Base-by-base conservation (phyloP, 2,113 vertebrate genomes). In the Paraplagusia blochii region DNA sequence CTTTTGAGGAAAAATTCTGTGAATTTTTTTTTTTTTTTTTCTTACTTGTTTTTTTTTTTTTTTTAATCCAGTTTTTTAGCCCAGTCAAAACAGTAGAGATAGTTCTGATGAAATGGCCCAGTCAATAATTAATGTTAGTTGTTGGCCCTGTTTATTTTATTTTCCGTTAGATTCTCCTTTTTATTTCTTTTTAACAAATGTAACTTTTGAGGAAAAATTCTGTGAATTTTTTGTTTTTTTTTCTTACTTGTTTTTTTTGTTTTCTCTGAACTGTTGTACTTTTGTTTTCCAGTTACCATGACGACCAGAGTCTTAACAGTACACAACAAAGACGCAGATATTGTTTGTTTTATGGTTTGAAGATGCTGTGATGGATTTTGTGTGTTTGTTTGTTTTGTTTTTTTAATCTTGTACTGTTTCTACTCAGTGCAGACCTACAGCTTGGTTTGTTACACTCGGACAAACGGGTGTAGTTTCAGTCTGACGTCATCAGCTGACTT, bases 221-320 rank as follows among this genome's bases (percentile, higher is more conserved):
- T 80, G 62, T 77, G 39, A 13, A 54, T 53, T 69, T 7, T 75
- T 51, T 52, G 19, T 47, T 29, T 29, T 2, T 29, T 29, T 29
- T 29, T 29, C 22, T 29, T 4, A 29, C 22, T 29, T 6, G 6
- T 4, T 29, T 2, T 29, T 29, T 29, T 29, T n/a, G n/a, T 36
- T 65, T 64, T 61, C 68, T 42, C 11, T 53, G 36, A 13, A 33
- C 38, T 63, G 48, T 42, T 75, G 68, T 76, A 58, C 62, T 65
- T 33, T 71, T 58, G 10, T 54, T 79, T 76, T 76, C 63, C 66
- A 63, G 38, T 40, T 40, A 40, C 10, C 55, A 54, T 69, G 51
- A 63, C 39, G 10, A 18, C 52, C 22, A 29, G 22, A 29, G 22
- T 47, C 57, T 11, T 12, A 58, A 29, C 22, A 13, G 29, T 22